Evolutionary conservation across 2,888 invertebrate species (phyloP).

Genomic region (Dynastes maya): DNA sequence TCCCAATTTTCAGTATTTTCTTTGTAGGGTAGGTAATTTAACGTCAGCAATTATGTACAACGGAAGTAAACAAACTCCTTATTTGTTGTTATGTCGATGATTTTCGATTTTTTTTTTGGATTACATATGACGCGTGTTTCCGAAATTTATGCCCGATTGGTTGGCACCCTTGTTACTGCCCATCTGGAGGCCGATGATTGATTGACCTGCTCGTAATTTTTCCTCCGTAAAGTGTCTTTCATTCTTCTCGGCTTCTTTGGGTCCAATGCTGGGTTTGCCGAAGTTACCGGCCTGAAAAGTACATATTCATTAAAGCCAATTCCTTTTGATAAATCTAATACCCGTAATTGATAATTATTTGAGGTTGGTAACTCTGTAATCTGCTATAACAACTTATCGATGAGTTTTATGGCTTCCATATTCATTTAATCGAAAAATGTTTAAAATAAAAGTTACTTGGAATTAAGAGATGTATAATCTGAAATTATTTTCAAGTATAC

Average conservation of each 20-base stretch:
- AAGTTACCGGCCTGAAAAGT: conserved; percentile 80
- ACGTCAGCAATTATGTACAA: neutral
- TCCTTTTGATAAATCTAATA: too few relatives aligned
- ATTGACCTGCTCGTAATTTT: conserved; percentile 93
- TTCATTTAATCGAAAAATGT: too few relatives aligned
- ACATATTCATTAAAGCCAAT: neutral
- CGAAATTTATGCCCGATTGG: conserved; percentile 97
- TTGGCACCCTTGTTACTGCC: conserved; percentile 98
- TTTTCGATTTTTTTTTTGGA: neutral
- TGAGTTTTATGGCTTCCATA: too few relatives aligned
- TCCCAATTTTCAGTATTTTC: neutral
- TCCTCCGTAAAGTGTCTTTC: conserved; percentile 95
- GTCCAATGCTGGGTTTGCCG: conserved; percentile 93
- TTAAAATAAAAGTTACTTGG: too few relatives aligned
- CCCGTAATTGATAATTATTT: too few relatives aligned
- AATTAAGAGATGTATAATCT: too few relatives aligned
- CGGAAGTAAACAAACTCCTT: neutral
- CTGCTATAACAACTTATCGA: too few relatives aligned
- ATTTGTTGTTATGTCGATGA: neutral
- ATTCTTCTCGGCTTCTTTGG: conserved; percentile 97
- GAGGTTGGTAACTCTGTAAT: too few relatives aligned
- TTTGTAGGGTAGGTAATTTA: neutral
- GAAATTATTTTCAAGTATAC: too few relatives aligned
- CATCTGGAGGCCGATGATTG: conserved; percentile 95
- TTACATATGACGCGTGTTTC: conserved; percentile 98